These are phyloP conservation scores for Xylota segnis DNA, from an alignment of 2,888 invertebrate species.

Conservation along the genomic window DNA sequence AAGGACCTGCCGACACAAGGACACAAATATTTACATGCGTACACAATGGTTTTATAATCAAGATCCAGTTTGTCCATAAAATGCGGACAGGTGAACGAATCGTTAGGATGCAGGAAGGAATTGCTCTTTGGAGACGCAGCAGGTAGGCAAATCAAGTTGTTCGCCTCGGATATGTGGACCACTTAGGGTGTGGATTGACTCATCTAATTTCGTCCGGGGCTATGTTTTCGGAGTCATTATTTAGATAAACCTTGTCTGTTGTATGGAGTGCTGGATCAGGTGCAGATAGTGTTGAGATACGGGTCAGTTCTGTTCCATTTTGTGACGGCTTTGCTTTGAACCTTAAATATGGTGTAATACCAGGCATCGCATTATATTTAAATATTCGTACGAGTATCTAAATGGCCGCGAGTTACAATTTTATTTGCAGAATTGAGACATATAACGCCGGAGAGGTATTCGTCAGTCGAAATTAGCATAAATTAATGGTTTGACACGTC, in stretches of 20 bases:
- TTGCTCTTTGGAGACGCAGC: conserved; percentile 6
- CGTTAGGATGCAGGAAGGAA: conserved; percentile 11
- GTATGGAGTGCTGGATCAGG: conserved; percentile 50
- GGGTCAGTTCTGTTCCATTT: conserved; percentile 43
- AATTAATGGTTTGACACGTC: background rate
- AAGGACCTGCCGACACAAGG: conserved; percentile 64
- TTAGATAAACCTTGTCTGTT: conserved; percentile 34
- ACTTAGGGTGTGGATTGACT: conserved; percentile 48
- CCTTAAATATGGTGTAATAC: background rate
- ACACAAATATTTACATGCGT: conserved; percentile 71
- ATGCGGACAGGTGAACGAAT: conserved; percentile 48
- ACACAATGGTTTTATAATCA: conserved; percentile 55
- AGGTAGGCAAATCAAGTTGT: conserved; percentile 44
- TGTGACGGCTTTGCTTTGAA: conserved; percentile 51
- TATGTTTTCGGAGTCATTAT: conserved; percentile 49
- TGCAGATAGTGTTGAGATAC: conserved; percentile 44
- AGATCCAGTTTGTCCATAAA: conserved; percentile 47
- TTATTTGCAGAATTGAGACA: background rate
- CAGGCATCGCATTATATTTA: background rate
- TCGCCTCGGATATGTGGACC: conserved; percentile 26
- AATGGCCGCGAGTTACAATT: background rate
- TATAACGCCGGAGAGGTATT: background rate
- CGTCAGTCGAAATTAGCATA: background rate
- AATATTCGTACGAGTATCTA: too few relatives aligned
- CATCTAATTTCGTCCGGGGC: conserved; percentile 43